phyloP scores from a whole-genome alignment of 2,888 invertebrate species.

The Coenonympha arcania region DNA sequence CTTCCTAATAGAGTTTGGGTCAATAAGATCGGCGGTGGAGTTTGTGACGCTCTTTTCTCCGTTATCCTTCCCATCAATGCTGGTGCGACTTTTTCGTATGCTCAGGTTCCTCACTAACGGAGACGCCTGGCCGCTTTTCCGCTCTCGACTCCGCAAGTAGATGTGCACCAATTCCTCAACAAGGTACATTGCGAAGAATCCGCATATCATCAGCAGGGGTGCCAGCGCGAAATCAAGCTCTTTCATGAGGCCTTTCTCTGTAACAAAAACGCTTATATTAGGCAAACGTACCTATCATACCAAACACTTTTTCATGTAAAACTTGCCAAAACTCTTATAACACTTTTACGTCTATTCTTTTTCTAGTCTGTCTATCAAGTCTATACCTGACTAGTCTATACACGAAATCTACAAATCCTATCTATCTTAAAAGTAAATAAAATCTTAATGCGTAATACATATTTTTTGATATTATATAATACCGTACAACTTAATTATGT shows the following conservation, averaged over 20 bases:
- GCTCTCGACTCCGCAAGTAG: slow-evolving; percentile 72
- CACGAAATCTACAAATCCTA: no score
- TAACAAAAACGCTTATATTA: slow-evolving; percentile 21
- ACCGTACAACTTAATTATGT: no score
- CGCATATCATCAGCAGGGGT: slow-evolving; percentile 81
- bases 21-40: slow-evolving; percentile 63
- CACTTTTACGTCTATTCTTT: no score
- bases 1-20: slow-evolving; percentile 41
- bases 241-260: slow-evolving; percentile 57
- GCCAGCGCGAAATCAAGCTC: slow-evolving; percentile 77
- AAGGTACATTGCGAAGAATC: slow-evolving; percentile 84
- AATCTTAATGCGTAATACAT: no score
- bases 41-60: slow-evolving; percentile 54
- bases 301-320: neutral
- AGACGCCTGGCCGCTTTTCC: slow-evolving; percentile 41
- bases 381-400: no score
- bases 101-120: slow-evolving; percentile 64
- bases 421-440: no score
- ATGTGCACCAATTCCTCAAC: slow-evolving; percentile 86
- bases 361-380: no score
- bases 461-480: no score
- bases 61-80: slow-evolving; percentile 25
- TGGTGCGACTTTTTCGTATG: slow-evolving; percentile 49
- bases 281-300: neutral
- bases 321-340: no score